Evolutionary conservation across 2,888 invertebrate species (phyloP), one percentile per base, ranked within the genome.

Genomic region (Ypsolopha sequella): DNA sequence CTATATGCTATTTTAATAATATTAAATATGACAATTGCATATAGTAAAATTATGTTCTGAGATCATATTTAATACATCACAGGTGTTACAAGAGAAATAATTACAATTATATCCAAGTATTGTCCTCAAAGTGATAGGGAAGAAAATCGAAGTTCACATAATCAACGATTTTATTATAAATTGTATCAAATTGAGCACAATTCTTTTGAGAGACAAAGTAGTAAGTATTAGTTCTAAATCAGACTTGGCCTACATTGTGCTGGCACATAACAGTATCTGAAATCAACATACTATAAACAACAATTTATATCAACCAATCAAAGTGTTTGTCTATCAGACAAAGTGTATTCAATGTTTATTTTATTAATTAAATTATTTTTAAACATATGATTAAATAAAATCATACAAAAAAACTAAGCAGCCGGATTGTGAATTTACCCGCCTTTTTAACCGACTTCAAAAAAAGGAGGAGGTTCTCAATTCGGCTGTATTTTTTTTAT

Each of bases 61-160:
- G 89, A 89, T 89, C 89, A 89, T 88, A 87, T 87, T 88, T 89
- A 89, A 89, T 89, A 89, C 89, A 89, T 89, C 89, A 89, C 89
- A 89, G 89, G 88, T 88, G 88, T 89, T 86, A 80, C n/a, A 76
- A 84, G 79, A 80, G 82, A 75, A 78, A 70, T 57, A 55, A 59
- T 56, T 56, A 60, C 55, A 59, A 54, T 55, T 60, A 57, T 52
- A 53, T 48, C 46, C 14, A 54, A 55, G 49, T 24, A 54, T 48
- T 54, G 54, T 49, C 48, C 51, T 51, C 51, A 53, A 54, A 34
- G 7, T 41, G 49, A 41, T 11, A 41, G 6, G 10, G 24, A 46
- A 46, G 10, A 10, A 46, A 9, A 34, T 46, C 33, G 6, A 46
- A 34, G 10, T 46, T 1, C 3, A 2, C 9, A 39, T n/a, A n/a